These are phyloP conservation scores for Seira musarum DNA, from an alignment of 2,888 invertebrate species.

Conservation along the genomic window DNA sequence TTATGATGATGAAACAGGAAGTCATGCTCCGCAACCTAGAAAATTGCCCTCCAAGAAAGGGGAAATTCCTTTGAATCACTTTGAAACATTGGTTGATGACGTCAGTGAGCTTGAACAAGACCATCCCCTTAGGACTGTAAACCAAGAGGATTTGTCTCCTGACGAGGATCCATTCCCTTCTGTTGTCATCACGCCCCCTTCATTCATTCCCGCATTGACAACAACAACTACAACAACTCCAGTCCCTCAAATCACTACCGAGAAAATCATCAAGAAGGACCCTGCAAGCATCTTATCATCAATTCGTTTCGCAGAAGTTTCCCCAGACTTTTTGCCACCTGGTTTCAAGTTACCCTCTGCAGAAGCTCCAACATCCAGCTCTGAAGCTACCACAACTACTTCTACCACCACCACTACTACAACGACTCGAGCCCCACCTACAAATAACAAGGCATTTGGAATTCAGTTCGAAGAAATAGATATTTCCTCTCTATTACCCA, in stretches of 20 bases:
- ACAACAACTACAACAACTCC: slow-evolving; percentile 70
- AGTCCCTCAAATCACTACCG: slow-evolving; percentile 75
- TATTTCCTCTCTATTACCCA: slow-evolving; percentile 77
- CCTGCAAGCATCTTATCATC: slow-evolving; percentile 77
- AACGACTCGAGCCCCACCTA: slow-evolving; percentile 57
- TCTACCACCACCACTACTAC: slow-evolving; percentile 71
- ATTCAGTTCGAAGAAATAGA: slow-evolving; percentile 74
- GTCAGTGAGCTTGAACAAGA: slow-evolving; percentile 51
- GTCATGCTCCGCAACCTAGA: slow-evolving; percentile 40
- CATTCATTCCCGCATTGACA: slow-evolving; percentile 60
- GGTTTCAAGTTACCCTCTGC: slow-evolving; percentile 51
- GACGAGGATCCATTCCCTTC: slow-evolving; percentile 33
- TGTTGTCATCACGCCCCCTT: slow-evolving; percentile 36
- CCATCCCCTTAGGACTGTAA: slow-evolving; percentile 43
- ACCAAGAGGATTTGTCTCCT: slow-evolving; percentile 39
- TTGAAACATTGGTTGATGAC: slow-evolving; percentile 61
- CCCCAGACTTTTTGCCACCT: slow-evolving; percentile 59
- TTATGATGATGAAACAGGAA: slow-evolving; percentile 39
- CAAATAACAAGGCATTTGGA: slow-evolving; percentile 67
- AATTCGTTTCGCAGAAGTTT: slow-evolving; percentile 71
- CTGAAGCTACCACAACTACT: slow-evolving; percentile 52
- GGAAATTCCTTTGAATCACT: slow-evolving; percentile 53
- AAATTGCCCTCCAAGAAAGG: slow-evolving; percentile 57
- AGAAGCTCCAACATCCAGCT: slow-evolving; percentile 28
- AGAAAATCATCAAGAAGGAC: slow-evolving; percentile 24